These are phyloP conservation scores for Agrotis ipsilon DNA, from an alignment of 2,888 invertebrate genomes.

Conservation along the genomic window DNA sequence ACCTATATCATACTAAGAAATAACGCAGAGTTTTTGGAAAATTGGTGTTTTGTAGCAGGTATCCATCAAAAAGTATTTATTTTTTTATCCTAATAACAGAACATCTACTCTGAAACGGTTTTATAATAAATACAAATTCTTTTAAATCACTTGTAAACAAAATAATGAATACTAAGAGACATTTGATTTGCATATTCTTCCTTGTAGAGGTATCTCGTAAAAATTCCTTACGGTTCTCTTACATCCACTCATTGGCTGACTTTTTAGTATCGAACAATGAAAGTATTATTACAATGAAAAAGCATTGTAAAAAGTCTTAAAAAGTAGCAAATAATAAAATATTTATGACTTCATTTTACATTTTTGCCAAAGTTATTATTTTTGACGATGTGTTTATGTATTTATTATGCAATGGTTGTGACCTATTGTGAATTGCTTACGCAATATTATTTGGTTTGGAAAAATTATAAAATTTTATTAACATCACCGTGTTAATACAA, in stretches of 20 bases:
- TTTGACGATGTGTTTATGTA: slow-evolving; percentile 6
- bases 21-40: no score
- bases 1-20: no score
- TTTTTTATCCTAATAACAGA: not conserved
- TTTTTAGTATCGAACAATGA: slow-evolving; percentile 25
- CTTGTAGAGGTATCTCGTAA: slow-evolving; percentile 43
- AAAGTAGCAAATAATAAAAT: slow-evolving; percentile 17
- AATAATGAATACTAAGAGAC: slow-evolving; percentile 31
- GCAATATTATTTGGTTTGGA: slow-evolving; percentile 29
- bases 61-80: not conserved
- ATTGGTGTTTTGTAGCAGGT: no score
- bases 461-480: slow-evolving; percentile 23
- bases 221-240: slow-evolving; percentile 60
- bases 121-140: slow-evolving; percentile 7
- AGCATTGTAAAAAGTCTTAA: not conserved
- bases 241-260: slow-evolving; percentile 7
- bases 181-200: slow-evolving; percentile 55
- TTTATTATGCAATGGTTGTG: slow-evolving; percentile 26
- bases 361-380: slow-evolving; percentile 1
- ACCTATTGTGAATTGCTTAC: slow-evolving; percentile 30
- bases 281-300: slow-evolving; percentile 18
- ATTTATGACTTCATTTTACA: slow-evolving; percentile 7
- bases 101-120: not conserved
- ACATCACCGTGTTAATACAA: slow-evolving; percentile 23
- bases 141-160: slow-evolving; percentile 27